Evolutionary conservation across 2,113 vertebrate species (phyloP).

Genomic region (Plotosus lineatus): DNA sequence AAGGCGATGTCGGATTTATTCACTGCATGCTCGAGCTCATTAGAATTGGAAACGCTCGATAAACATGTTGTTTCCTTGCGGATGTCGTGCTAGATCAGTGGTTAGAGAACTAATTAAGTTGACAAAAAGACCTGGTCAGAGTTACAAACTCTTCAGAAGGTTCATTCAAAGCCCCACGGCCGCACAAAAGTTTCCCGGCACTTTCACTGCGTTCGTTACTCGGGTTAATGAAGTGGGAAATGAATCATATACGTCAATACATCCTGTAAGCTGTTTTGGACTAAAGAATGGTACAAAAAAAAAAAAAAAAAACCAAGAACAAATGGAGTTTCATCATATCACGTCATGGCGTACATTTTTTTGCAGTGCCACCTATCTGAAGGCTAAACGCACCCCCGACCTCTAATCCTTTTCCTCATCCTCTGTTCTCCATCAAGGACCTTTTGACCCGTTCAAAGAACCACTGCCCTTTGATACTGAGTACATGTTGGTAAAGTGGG

Average conservation of each 20-base stretch:
- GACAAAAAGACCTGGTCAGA: constrained; percentile 26
- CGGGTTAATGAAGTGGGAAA: constrained; percentile 28
- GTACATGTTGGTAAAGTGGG: constrained; percentile 60
- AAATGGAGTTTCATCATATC: neutral
- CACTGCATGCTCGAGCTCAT: neutral
- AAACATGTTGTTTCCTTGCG: constrained; percentile 21
- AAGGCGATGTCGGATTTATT: neutral
- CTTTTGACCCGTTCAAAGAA: constrained; percentile 68
- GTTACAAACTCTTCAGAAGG: constrained; percentile 16
- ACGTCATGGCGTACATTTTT: constrained; percentile 35
- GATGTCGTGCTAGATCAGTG: neutral
- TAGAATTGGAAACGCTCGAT: neutral
- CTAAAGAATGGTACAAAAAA: neutral
- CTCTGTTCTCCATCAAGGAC: constrained; percentile 53
- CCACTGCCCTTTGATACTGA: constrained; percentile 70
- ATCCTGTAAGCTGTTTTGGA: constrained; percentile 3
- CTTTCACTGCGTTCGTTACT: neutral
- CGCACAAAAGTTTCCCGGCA: neutral
- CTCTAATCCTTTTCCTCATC: constrained; percentile 62
- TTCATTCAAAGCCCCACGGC: neutral
- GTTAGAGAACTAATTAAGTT: constrained; percentile 34
- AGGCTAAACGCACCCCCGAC: constrained; percentile 61
- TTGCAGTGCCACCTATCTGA: constrained; percentile 36
- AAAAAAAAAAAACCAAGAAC: neutral
- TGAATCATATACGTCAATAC: neutral